Evolutionary conservation across 2,888 invertebrate species (phyloP).

Genomic region (Drosophila rubida): DNA sequence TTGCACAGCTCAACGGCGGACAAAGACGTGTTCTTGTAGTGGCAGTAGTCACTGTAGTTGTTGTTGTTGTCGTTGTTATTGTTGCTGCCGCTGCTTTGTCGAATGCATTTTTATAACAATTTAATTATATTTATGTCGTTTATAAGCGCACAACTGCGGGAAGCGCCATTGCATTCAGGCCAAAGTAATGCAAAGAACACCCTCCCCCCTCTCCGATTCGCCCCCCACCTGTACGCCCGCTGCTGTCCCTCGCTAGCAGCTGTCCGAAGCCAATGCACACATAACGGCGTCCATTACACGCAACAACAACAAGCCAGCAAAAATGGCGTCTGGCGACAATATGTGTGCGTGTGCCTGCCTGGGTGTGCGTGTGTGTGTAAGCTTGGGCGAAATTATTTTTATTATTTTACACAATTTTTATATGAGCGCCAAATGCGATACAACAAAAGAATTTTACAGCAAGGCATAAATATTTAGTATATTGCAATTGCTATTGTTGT

Average conservation of each 20-base stretch:
- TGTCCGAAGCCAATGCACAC: slow-evolving; percentile 58
- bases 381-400: slow-evolving; percentile 68
- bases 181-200: slow-evolving; percentile 66
- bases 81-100: slow-evolving; percentile 36
- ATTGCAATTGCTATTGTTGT: slow-evolving; percentile 57
- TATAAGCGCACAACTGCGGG: slow-evolving; percentile 25
- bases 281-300: slow-evolving; percentile 76
- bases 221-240: neutral
- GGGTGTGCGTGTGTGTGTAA: slow-evolving; percentile 22
- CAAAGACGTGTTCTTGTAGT: slow-evolving; percentile 23
- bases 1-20: slow-evolving; percentile 39
- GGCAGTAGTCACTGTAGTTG: neutral
- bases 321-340: slow-evolving; percentile 73
- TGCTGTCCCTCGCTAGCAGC: neutral
- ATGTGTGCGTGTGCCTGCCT: slow-evolving; percentile 31
- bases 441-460: slow-evolving; percentile 70
- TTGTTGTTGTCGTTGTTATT: slow-evolving; percentile 8
- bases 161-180: slow-evolving; percentile 57
- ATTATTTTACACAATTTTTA: slow-evolving; percentile 78
- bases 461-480: slow-evolving; percentile 75
- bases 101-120: slow-evolving; percentile 76
- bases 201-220: neutral
- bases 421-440: slow-evolving; percentile 61
- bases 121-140: slow-evolving; percentile 75
- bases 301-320: slow-evolving; percentile 68